Evolutionary conservation across 1,140 invertebrate genomes (phyloP).

Genomic region (Phthorimaea operculella): DNA sequence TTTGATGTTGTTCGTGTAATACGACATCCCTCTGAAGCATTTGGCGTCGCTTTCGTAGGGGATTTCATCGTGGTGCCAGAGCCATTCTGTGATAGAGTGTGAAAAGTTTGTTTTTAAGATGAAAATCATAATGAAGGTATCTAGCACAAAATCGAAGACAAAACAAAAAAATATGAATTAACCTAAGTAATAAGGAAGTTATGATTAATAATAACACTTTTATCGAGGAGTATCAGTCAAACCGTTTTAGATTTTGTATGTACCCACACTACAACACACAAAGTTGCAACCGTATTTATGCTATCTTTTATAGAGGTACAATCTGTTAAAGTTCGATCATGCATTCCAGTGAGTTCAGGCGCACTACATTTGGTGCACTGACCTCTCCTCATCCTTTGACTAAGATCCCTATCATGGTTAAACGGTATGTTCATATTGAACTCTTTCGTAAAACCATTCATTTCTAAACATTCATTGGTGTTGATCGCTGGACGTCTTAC

Average conservation of each 20-base stretch:
- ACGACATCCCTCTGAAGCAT: conserved; percentile 39
- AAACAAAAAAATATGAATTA: not conserved
- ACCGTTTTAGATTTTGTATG: not conserved
- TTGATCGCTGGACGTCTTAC: conserved; percentile 39
- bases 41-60: conserved; percentile 38
- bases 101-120: not conserved
- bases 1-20: conserved; percentile 40
- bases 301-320: too few relatives aligned
- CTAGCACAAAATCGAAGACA: not conserved
- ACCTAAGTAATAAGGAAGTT: too few relatives aligned
- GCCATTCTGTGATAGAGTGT: conserved; percentile 35
- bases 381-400: conserved; percentile 49
- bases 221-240: not conserved
- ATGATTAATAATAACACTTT: too few relatives aligned
- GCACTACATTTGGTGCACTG: not conserved
- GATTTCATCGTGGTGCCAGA: conserved; percentile 59
- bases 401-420: conserved; percentile 31
- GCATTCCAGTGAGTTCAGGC: too few relatives aligned
- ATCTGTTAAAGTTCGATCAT: too few relatives aligned
- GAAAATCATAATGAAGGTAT: not conserved
- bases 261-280: too few relatives aligned
- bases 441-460: conserved; percentile 25
- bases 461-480: conserved; percentile 47
- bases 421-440: conserved; percentile 30
- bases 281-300: too few relatives aligned